Conservation (phyloP, 2,797 vertebrate genomes). For the Clarias laeviceps region DNA sequence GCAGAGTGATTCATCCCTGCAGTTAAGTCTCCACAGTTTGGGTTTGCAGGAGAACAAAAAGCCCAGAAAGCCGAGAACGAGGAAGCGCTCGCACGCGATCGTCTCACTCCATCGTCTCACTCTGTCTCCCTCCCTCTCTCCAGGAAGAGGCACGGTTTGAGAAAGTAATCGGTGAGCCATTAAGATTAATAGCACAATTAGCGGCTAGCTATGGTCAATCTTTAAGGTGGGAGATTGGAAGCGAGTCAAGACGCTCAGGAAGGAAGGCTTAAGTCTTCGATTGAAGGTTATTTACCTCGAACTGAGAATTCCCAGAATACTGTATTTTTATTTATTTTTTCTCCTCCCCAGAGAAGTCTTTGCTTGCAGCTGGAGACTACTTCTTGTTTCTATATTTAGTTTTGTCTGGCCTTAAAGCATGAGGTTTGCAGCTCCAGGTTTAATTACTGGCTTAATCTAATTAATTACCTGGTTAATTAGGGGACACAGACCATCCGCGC, state of each 20-base stretch:
- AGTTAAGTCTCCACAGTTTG: neutral
- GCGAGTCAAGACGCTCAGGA: conserved; percentile 50
- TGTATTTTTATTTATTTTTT: neutral
- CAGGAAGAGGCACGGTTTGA: conserved; percentile 44
- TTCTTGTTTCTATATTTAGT: neutral
- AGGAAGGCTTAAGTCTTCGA: conserved; percentile 43
- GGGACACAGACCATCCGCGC: conserved; percentile 32
- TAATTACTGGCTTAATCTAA: conserved; percentile 52
- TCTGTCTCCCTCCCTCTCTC: conserved; percentile 49
- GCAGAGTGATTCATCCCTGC: conserved; percentile 10
- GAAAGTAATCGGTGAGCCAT: conserved; percentile 69
- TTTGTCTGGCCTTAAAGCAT: conserved; percentile 2
- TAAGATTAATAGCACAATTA: conserved; percentile 68
- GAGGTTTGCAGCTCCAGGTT: conserved; percentile 37
- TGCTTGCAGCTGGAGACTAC: neutral
- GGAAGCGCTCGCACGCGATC: conserved; percentile 61
- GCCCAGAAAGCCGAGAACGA: neutral
- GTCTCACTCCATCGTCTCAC: conserved; percentile 39
- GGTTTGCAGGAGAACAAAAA: neutral
- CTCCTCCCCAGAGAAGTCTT: neutral
- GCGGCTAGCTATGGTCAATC: conserved; percentile 58
- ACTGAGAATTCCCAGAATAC: conserved; percentile 17
- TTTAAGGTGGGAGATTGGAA: conserved; percentile 61
- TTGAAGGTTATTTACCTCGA: conserved; percentile 23
- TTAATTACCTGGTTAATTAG: conserved; percentile 54